Conservation (phyloP, 2,888 invertebrate species). For the Sycophila texana region DNA sequence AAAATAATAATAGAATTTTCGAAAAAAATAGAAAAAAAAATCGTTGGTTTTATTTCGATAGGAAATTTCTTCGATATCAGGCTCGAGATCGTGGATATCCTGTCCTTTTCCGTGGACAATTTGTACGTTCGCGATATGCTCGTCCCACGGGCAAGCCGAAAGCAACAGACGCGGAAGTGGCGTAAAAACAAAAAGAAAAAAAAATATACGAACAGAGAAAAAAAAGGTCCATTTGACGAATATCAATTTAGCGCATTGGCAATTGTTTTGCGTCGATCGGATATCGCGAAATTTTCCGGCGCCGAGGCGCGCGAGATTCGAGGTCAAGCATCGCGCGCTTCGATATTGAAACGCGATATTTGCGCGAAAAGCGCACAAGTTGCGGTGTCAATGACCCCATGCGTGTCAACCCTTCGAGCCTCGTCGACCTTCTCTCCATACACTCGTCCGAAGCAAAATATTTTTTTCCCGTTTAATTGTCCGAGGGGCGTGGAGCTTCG, state of each 20-base stretch:
- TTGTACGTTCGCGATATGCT: background rate
- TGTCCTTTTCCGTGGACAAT: background rate
- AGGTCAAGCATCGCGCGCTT: conserved; percentile 19
- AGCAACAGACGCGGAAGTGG: background rate
- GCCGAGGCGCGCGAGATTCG: conserved; percentile 14
- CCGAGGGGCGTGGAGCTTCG: too few species aligned
- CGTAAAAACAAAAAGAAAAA: background rate
- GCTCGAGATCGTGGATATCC: too few species aligned
- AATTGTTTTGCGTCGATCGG: conserved; percentile 34
- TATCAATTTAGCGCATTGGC: conserved; percentile 33
- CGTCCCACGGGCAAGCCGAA: background rate
- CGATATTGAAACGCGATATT: conserved; percentile 32
- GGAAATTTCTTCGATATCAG: too few species aligned
- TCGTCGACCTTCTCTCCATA: too few species aligned
- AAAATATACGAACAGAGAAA: background rate
- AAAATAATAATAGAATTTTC: too few species aligned
- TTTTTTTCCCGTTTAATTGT: too few species aligned
- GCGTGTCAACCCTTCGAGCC: background rate
- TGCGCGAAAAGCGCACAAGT: conserved; percentile 9
- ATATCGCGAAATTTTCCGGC: conserved; percentile 42
- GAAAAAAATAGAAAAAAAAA: background rate
- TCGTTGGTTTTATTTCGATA: background rate
- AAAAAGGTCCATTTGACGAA: conserved; percentile 1
- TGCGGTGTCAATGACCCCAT: conserved; percentile 26
- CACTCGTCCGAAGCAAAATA: too few species aligned